Conservation (phyloP, 2,113 vertebrate genomes). For the Pheucticus melanocephalus region DNA sequence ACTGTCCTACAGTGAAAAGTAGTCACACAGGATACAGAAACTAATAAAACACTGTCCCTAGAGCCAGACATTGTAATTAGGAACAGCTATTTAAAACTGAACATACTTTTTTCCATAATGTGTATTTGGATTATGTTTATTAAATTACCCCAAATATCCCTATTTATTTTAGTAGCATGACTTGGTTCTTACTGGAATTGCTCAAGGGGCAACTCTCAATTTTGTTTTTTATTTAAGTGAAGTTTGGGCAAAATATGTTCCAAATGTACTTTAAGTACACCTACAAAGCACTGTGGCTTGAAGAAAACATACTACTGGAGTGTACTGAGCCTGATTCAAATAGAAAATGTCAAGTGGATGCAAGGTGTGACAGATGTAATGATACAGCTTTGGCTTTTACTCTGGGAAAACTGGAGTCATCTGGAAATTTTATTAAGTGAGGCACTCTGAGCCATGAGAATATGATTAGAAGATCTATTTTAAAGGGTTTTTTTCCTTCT, state of each 20-base stretch:
- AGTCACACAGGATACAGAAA: neutral
- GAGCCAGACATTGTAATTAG: neutral
- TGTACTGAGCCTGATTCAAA: neutral
- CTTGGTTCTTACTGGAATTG: neutral
- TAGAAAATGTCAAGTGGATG: neutral
- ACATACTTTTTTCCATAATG: neutral
- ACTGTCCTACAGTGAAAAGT: neutral
- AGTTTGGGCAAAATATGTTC: neutral
- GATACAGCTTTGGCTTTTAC: neutral
- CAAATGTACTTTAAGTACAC: neutral
- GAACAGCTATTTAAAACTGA: neutral
- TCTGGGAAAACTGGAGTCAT: neutral
- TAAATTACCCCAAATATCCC: neutral
- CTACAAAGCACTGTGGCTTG: neutral
- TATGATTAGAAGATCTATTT: neutral
- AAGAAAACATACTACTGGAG: neutral
- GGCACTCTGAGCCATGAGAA: neutral
- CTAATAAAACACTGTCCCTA: neutral
- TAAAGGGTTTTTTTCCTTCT: neutral
- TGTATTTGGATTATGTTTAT: neutral
- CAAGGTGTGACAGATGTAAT: neutral
- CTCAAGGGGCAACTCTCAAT: neutral
- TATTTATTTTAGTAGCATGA: neutral
- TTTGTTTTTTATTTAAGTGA: neutral
- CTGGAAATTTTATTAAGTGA: neutral